Base-by-base conservation (phyloP, 2,888 invertebrate genomes). In the Drosophila flavopinicola region DNA sequence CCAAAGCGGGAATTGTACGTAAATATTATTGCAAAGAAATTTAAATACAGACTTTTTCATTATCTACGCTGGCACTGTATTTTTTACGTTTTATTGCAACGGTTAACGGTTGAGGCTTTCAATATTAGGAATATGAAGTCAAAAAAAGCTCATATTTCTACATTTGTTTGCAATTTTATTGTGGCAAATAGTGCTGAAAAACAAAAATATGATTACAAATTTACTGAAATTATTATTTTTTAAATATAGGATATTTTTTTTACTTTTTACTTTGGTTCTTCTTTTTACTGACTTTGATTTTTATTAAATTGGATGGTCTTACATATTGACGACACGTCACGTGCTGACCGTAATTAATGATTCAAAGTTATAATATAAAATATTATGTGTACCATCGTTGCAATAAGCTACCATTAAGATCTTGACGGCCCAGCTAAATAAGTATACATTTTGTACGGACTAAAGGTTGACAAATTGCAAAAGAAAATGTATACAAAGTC, bases 11-110 rank as follows among this genome's bases (percentile, higher is more conserved):
- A 84, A 73, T 75, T 72, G 71, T 77, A 78, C 79, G 78, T 82
- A 88, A 88, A 88, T 84, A 87, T 86, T 88, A 71, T 72, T 70
- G 78, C 53, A 76, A 57, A 54, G 60, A 75, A 86, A 73, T 75
- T 73, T 83, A 72, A 85, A 87, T 87, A 84, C 73, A 57, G 63
- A 83, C 71, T 87, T 84, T 85, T 82, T 65, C 64, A 66, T 74
- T 73, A 71, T 78, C 66, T 61, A 67, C 44, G 42, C 41, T 23
- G 1, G 29, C 42, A 13, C 44, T 37, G 30, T 32, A 27, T 23
- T 57, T n/a, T 32, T 17, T 27, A 27, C 23, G 53, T 20, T 24
- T 37, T n/a, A n/a, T n/a, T n/a, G n/a, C n/a, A n/a, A n/a, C n/a
- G n/a, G n/a, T n/a, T n/a, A n/a, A n/a, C n/a, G n/a, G n/a, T n/a